phyloP scores from a whole-genome alignment of 2,888 invertebrate species.

The Platycheirus albimanus region DNA sequence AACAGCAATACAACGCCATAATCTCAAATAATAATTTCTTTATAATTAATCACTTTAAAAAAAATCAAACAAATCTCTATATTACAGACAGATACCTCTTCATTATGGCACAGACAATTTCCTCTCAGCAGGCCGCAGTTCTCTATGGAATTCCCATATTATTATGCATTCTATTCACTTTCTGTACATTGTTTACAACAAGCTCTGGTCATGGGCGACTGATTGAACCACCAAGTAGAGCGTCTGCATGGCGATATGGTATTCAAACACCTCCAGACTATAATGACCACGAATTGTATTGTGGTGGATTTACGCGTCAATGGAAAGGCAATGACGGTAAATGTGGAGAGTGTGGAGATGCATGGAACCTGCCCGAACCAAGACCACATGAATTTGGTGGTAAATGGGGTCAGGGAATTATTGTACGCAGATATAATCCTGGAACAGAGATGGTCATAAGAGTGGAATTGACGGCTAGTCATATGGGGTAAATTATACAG shows the following conservation, averaged over 20 bases:
- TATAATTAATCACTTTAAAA: not conserved
- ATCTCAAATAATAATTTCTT: too few relatives aligned
- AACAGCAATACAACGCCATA: too few relatives aligned
- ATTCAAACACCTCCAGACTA: conserved; percentile 94
- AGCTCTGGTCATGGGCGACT: conserved; percentile 81
- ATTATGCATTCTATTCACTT: conserved; percentile 53
- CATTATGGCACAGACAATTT: conserved; percentile 48
- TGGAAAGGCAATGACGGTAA: conserved; percentile 92
- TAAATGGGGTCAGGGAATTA: conserved; percentile 90
- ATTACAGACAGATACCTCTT: conserved; percentile 37
- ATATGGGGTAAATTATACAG: conserved; percentile 85
- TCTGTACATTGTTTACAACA: conserved; percentile 61
- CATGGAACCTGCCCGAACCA: conserved; percentile 89
- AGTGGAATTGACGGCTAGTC: conserved; percentile 94
- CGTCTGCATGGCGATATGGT: conserved; percentile 94
- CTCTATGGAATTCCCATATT: conserved; percentile 49
- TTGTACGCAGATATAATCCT: conserved; percentile 90
- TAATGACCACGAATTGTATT: conserved; percentile 94
- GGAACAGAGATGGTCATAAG: conserved; percentile 87
- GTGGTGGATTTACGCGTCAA: conserved; percentile 93
- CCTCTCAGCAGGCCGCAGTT: conserved; percentile 13
- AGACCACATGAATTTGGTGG: conserved; percentile 93
- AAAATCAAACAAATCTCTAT: conserved; percentile 5
- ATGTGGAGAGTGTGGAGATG: conserved; percentile 94
- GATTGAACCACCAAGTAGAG: conserved; percentile 92